Percentiles rank a stretch among this genome's conserved stretches.
These are phyloP conservation scores for Azorinus chamasolen DNA, from an alignment of 2,888 invertebrate species.

Conservation along the genomic window DNA sequence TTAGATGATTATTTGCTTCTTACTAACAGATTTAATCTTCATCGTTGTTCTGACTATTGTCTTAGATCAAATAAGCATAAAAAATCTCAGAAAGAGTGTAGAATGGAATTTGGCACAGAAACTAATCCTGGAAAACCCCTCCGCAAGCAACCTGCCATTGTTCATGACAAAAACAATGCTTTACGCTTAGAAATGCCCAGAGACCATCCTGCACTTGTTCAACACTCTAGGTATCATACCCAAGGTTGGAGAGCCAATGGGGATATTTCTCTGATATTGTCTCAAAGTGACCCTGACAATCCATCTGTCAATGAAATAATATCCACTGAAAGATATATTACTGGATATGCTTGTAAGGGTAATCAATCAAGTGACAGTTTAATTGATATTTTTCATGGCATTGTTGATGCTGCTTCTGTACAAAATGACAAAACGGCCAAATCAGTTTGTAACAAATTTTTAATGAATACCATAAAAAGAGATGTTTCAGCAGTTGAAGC, in stretches of 20 bases:
- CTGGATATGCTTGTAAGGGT: slow-evolving; percentile 68
- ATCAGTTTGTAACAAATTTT: slow-evolving; percentile 42
- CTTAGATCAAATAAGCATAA: slow-evolving; percentile 7
- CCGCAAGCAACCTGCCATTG: slow-evolving; percentile 49
- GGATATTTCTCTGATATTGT: slow-evolving; percentile 67
- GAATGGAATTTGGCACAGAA: slow-evolving; percentile 53
- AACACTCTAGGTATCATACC: slow-evolving; percentile 64
- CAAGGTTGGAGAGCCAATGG: slow-evolving; percentile 67
- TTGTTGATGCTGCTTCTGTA: slow-evolving; percentile 18
- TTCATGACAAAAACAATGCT: slow-evolving; percentile 65
- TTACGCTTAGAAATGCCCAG: slow-evolving; percentile 66
- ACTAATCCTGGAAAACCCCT: slow-evolving; percentile 20
- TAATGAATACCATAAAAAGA: slow-evolving; percentile 62
- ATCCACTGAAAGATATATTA: slow-evolving; percentile 48
- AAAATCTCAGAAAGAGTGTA: slow-evolving; percentile 21
- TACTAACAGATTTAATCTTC: slow-evolving; percentile 12
- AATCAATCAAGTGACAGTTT: slow-evolving; percentile 56
- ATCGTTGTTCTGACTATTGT: slow-evolving; percentile 22
- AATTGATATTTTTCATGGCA: slow-evolving; percentile 43
- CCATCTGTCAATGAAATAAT: slow-evolving; percentile 64
- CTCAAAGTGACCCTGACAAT: slow-evolving; percentile 60
- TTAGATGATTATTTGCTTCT: slow-evolving; percentile 53
- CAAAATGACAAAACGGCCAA: slow-evolving; percentile 18
- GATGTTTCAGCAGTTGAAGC: slow-evolving; percentile 65
- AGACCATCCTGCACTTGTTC: slow-evolving; percentile 66